Conservation (phyloP, 30 jellyfish, hydroid and myxozoan species). For the Pelagia noctiluca region DNA sequence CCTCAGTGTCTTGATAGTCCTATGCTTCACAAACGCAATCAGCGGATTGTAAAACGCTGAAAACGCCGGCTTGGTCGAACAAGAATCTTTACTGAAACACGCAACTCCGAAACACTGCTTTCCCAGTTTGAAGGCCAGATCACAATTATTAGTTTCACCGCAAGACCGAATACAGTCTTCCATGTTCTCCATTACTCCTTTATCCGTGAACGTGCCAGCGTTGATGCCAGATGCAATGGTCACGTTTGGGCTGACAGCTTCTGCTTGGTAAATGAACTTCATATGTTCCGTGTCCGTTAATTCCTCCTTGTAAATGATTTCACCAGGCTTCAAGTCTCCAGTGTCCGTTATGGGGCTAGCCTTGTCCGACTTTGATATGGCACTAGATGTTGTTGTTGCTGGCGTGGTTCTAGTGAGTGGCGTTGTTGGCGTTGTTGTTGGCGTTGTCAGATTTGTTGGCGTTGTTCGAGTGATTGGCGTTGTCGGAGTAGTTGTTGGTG, state of each 20-base stretch:
- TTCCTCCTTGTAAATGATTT: conserved; percentile 90
- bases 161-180: conserved; percentile 88
- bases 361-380: conserved; percentile 24
- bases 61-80: conserved; percentile 90
- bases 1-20: conserved; percentile 63
- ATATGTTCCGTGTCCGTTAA: conserved; percentile 78
- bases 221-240: conserved; percentile 88
- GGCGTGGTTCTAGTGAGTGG: conserved; percentile 37
- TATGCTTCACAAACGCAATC: conserved; percentile 86
- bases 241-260: conserved; percentile 55
- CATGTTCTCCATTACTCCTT: conserved; percentile 81
- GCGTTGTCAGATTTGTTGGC: conserved; percentile 18
- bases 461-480: conserved; percentile 14
- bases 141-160: conserved; percentile 83
- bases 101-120: conserved; percentile 91
- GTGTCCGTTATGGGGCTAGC: not conserved
- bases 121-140: conserved; percentile 96
- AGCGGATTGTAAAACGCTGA: conserved; percentile 83
- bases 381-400: conserved; percentile 23
- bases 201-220: conserved; percentile 92
- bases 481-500: not conserved
- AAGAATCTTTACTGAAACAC: conserved; percentile 79
- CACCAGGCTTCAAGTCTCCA: conserved; percentile 70
- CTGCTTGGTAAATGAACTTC: conserved; percentile 65
- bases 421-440: conserved; percentile 40